These are phyloP conservation scores for Xenopus laevis DNA, from an alignment of 2,113 vertebrate species.

Conservation along the genomic window DNA sequence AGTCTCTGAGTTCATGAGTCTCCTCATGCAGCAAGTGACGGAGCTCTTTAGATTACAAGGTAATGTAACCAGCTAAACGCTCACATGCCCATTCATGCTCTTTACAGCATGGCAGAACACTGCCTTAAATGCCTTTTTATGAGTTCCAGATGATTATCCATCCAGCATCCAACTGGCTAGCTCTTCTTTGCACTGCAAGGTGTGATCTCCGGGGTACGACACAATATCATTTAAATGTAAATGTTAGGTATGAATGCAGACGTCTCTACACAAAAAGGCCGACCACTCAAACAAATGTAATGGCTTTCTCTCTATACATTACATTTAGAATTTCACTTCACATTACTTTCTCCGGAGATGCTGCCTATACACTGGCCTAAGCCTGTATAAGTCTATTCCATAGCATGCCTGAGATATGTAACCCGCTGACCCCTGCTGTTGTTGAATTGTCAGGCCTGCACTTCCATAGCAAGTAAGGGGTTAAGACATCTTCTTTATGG, in stretches of 20 bases:
- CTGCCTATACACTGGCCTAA: too few species aligned
- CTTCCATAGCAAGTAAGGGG: not conserved
- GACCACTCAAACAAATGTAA: not conserved
- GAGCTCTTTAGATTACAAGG: not conserved
- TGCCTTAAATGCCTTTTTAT: not conserved
- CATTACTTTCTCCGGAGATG: too few species aligned
- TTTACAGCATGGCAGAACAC: not conserved
- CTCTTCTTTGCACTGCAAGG: not conserved
- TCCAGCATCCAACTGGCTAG: too few species aligned
- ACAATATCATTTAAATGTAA: not conserved
- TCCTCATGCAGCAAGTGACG: conserved; percentile 54
- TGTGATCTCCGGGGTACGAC: not conserved
- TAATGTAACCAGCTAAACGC: not conserved
- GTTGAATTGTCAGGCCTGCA: too few species aligned
- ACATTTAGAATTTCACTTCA: too few species aligned
- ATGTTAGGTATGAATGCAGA: not conserved
- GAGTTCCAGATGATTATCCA: not conserved
- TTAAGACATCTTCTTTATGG: conserved; percentile 4
- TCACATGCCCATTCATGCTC: not conserved
- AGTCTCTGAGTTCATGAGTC: not conserved
- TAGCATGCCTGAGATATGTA: too few species aligned
- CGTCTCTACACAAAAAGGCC: not conserved
- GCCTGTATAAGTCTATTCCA: too few species aligned
- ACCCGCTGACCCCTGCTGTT: too few species aligned
- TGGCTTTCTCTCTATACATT: not conserved